Percentiles rank a stretch among this genome's conserved stretches.
Evolutionary conservation across 2,113 vertebrate genomes (phyloP).

Genomic region (Corythornis madagascariensis): DNA sequence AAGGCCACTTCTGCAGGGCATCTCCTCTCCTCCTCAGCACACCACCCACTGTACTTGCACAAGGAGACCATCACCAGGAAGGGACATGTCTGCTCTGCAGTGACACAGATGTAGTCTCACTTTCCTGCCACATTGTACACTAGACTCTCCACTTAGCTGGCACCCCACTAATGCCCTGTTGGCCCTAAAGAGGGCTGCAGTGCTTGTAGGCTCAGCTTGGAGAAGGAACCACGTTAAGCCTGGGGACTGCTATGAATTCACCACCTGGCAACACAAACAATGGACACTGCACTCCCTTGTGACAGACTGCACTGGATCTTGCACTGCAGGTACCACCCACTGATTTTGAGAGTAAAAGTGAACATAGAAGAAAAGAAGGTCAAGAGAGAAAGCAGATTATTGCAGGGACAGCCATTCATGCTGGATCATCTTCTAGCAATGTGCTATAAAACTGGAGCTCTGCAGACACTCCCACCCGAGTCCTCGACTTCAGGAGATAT

Average conservation of each 20-base stretch:
- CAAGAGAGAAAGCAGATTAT: not conserved
- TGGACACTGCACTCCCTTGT: not conserved
- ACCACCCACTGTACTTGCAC: not conserved
- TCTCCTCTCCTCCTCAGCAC: not conserved
- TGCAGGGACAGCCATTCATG: not conserved
- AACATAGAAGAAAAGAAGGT: not conserved
- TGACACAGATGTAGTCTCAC: not conserved
- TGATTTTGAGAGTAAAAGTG: not conserved
- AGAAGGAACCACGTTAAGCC: not conserved
- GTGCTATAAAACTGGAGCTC: not conserved
- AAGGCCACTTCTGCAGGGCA: not conserved
- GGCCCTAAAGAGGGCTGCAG: no score
- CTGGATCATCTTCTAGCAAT: not conserved
- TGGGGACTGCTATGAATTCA: not conserved
- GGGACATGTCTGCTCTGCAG: not conserved
- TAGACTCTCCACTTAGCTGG: not conserved
- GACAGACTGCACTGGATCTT: not conserved
- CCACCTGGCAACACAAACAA: not conserved
- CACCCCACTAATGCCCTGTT: not conserved
- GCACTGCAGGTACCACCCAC: not conserved
- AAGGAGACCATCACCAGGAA: not conserved
- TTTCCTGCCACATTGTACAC: not conserved
- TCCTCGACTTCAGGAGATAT: not conserved
- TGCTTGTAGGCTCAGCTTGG: not conserved
- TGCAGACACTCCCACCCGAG: not conserved